Conservation (phyloP, 2,797 vertebrate species). For the Falco novaeseelandiae region DNA sequence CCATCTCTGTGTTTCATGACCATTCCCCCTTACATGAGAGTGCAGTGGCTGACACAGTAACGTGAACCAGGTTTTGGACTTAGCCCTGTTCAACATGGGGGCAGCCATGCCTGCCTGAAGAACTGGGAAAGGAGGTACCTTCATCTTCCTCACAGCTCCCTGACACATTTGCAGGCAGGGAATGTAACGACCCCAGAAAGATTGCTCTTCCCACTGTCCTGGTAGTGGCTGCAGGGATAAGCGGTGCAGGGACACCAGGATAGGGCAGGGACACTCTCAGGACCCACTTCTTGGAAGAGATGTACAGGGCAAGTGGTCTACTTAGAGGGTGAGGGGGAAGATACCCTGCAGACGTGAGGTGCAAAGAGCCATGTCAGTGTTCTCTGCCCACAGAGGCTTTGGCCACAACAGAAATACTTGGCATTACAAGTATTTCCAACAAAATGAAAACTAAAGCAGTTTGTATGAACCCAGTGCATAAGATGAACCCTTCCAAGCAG, state of each 20-base stretch:
- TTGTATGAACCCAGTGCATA: neutral
- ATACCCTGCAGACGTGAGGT: accelerated
- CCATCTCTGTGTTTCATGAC: neutral
- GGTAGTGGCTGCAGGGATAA: neutral
- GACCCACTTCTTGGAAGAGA: neutral
- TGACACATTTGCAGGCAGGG: neutral
- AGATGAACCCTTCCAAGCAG: neutral
- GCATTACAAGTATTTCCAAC: neutral
- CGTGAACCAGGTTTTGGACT: accelerated
- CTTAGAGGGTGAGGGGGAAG: neutral
- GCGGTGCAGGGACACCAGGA: neutral
- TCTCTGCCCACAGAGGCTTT: neutral
- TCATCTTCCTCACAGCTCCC: neutral
- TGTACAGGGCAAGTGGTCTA: neutral
- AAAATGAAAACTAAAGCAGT: neutral
- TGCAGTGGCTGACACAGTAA: accelerated
- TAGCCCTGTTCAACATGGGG: neutral
- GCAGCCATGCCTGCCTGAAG: neutral
- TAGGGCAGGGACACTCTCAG: neutral
- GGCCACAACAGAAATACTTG: neutral
- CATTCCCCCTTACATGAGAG: neutral
- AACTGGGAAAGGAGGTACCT: neutral
- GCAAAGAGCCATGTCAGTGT: neutral
- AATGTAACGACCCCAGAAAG: neutral
- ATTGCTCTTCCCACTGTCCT: neutral